Evolutionary conservation across 2,797 vertebrate species (phyloP).

Genomic region (Scyliorhinus canicula): DNA sequence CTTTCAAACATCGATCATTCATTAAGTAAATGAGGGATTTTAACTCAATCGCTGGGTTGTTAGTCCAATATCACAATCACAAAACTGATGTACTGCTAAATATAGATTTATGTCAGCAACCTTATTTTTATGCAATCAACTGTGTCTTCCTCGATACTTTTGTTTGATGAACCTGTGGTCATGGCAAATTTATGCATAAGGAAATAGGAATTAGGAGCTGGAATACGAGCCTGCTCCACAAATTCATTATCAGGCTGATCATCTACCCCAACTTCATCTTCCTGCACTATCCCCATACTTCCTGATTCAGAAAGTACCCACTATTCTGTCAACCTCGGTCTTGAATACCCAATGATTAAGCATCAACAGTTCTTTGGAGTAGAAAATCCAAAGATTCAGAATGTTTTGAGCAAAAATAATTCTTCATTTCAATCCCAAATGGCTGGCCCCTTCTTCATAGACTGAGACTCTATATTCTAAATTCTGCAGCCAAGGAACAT

Average conservation of each 20-base stretch:
- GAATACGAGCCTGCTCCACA: neutral
- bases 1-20: neutral
- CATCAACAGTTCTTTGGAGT: neutral
- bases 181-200: neutral
- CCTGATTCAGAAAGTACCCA: neutral
- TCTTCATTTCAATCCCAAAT: neutral
- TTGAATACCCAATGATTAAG: too few species aligned
- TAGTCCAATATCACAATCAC: neutral
- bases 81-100: neutral
- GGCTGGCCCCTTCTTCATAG: neutral
- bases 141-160: neutral
- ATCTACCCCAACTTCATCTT: neutral
- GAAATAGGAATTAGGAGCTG: too few species aligned
- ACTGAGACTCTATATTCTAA: neutral
- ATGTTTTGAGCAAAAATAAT: neutral
- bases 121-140: neutral
- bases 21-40: slow-evolving; percentile 1
- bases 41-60: neutral
- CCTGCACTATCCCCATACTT: neutral
- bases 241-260: neutral
- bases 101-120: neutral
- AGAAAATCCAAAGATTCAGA: neutral
- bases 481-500: neutral
- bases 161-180: neutral
- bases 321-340: neutral